phyloP scores from a whole-genome alignment of 1,140 invertebrate species.

The Popillia japonica region DNA sequence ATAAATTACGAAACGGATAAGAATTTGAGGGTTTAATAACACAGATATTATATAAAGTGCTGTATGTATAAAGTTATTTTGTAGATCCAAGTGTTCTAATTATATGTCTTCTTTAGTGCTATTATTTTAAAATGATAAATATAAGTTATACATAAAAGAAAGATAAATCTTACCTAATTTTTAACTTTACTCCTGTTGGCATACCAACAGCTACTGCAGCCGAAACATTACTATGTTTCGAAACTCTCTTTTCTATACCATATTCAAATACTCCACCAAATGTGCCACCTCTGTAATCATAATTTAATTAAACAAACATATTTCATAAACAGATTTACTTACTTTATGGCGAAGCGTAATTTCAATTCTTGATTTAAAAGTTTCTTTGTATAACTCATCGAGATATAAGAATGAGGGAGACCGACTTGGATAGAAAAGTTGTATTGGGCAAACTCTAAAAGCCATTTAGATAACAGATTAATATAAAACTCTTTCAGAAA shows the following conservation, averaged over 20 bases:
- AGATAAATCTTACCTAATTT: conserved; percentile 76
- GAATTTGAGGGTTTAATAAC: too few species aligned
- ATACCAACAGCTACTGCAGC: conserved; percentile 85
- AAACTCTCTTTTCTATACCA: conserved; percentile 91
- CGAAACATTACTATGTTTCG: conserved; percentile 86
- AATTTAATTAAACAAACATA: conserved; percentile 47
- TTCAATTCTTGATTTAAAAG: conserved; percentile 80
- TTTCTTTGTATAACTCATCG: conserved; percentile 79
- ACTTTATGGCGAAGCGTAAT: conserved; percentile 81
- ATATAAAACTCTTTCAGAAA: background rate
- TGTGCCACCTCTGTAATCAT: conserved; percentile 76
- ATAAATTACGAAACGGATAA: too few species aligned
- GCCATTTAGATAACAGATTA: conserved; percentile 40
- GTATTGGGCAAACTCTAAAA: conserved; percentile 63
- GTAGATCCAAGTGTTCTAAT: too few species aligned
- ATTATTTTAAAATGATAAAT: too few species aligned
- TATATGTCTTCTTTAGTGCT: too few species aligned
- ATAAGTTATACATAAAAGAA: too few species aligned
- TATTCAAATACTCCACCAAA: conserved; percentile 89
- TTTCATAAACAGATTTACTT: conserved; percentile 56
- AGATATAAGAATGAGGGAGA: conserved; percentile 79
- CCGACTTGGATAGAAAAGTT: conserved; percentile 81
- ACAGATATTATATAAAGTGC: too few species aligned
- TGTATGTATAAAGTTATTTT: too few species aligned
- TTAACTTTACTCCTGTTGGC: conserved; percentile 86